Evolutionary conservation across 2,888 invertebrate genomes (phyloP), one percentile per base, ranked within the genome.

Genomic region (Mesochorus sp.): DNA sequence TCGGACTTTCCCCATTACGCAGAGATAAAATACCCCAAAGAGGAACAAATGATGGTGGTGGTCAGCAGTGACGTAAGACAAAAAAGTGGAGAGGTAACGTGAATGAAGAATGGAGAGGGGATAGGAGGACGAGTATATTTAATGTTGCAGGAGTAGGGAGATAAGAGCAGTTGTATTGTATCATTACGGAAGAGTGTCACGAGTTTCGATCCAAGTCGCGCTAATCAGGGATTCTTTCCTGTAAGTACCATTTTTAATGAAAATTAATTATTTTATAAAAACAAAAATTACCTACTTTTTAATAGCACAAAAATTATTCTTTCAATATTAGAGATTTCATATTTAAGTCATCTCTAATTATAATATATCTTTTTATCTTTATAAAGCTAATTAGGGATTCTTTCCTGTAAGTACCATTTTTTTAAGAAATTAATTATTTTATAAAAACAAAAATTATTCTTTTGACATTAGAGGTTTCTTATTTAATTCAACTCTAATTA

Each of bases 161-260:
- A 79, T 21, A 24, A n/a, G 42, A 12, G 17, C 12, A 12, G 31
- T 34, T 66, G 66, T 19, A 19, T 49, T 81, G n/a, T 80, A 81
- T 80, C 80, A n/a, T n/a, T n/a, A n/a, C n/a, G n/a, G n/a, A n/a
- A n/a, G 47, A 68, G 75, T 59, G 72, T 76, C 64, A 57, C n/a
- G n/a, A n/a, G n/a, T n/a, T 62, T 81, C 53, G 6, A 55, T 73
- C 66, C 68, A 68, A 49, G 61, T 77, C 80, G 68, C 64, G 62
- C 59, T 61, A 51, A 61, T 74, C 62, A 17, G 28, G 5, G 3
- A 44, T 53, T 34, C 26, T 53, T 53, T 66, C 34, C 14, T 42
- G 76, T 76, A 64, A 64, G 61, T 67, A 67, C 21, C 3, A 26
- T 2, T 14, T 8, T 28, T 4, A 3, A 10, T 17, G n/a, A n/a